Evolutionary conservation across 2,888 invertebrate genomes (phyloP).

Genomic region (Lissonota sp.): DNA sequence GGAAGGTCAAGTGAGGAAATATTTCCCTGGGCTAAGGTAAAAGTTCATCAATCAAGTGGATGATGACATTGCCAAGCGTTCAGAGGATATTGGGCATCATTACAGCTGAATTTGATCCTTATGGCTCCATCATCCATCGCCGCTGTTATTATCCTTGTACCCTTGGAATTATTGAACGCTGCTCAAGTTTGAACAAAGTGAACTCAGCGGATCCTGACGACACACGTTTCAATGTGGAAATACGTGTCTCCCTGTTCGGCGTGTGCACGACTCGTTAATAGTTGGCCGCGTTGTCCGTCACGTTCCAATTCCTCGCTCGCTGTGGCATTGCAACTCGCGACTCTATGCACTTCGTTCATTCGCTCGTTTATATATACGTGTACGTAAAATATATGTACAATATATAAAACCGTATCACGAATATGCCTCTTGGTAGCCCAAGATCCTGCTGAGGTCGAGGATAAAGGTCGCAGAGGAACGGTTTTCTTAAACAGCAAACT

Average conservation of each 20-base stretch:
- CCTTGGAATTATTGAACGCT: slow-evolving; percentile 32
- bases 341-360: slow-evolving; percentile 29
- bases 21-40: neutral
- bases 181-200: slow-evolving; percentile 41
- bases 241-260: slow-evolving; percentile 59
- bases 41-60: slow-evolving; percentile 42
- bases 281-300: slow-evolving; percentile 62
- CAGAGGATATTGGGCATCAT: neutral
- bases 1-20: neutral
- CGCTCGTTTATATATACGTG: slow-evolving; percentile 12
- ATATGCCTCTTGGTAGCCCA: neutral
- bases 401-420: slow-evolving; percentile 22
- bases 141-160: slow-evolving; percentile 36
- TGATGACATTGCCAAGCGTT: slow-evolving; percentile 30
- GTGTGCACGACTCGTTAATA: slow-evolving; percentile 59
- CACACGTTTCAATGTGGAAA: slow-evolving; percentile 52
- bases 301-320: slow-evolving; percentile 57
- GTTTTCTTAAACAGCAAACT: slow-evolving; percentile 10
- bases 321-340: slow-evolving; percentile 34
- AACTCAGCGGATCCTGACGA: slow-evolving; percentile 49
- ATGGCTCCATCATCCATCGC: neutral
- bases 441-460: slow-evolving; percentile 30
- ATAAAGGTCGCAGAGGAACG: slow-evolving; percentile 30
- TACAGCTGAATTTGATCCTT: neutral
- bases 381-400: slow-evolving; percentile 26